Evolutionary conservation across 2,888 invertebrate genomes (phyloP), one percentile per base, ranked within the genome.

Genomic region (Cheilosia grossa): DNA sequence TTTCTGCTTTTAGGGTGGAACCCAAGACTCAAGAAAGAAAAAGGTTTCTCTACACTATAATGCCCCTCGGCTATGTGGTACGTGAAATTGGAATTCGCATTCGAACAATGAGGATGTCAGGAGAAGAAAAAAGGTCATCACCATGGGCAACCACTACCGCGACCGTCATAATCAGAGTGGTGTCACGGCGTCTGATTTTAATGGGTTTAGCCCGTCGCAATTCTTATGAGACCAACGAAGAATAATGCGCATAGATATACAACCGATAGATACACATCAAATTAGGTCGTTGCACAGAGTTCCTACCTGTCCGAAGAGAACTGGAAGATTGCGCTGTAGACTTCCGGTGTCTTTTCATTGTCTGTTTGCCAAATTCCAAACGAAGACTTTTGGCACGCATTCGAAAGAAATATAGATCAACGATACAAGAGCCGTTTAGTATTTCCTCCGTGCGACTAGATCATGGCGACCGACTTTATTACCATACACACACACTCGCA

Each of bases 161-260:
- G 4, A 49, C 24, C 24, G 27, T 51, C 51, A 51, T 51, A 51
- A 27, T 24, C 51, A 51, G 15, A 24, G 49, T 66, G 72, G 59
- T 79, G 79, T 64, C 79, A 73, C 30, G 51, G 59, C 59, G 79
- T 79, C 79, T 79, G 72, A 59, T 51, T 75, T 59, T 75, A 77
- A 75, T 82, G 44, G 33, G 33, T 51, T 64, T 42, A 27, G 49
- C 56, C 40, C 30, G 13, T 37, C 63, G 27, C 21, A 72, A 27
- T 42, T 44, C 17, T 42, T 15, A 49, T 9, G 2, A 30, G 6
- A 47, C 17, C 33, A 44, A 30, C 24, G 27, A 30, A 19, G 44
- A 30, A 44, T 19, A 19, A 69, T 6, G 24, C 1, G 13, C 24
- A 51, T 9, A 47, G 40, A 63, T 63, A 63, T 63, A 53, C 40